Percentiles rank a stretch among this genome's conserved stretches.
Evolutionary conservation across 92 coral and sea anemone genomes (phyloP).

Genomic region (Pocillopora meandrina): DNA sequence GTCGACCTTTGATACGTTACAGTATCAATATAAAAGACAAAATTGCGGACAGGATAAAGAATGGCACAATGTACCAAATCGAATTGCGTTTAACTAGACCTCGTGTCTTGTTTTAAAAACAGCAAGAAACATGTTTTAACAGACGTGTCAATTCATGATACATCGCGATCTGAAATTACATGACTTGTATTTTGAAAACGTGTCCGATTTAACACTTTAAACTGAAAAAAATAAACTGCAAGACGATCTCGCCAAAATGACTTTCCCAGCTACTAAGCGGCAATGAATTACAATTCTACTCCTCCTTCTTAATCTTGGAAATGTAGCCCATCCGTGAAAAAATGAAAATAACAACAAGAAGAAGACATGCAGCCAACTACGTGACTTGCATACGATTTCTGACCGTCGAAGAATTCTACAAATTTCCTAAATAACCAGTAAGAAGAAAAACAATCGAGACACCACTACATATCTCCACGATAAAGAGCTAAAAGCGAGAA

Average conservation of each 20-base stretch:
- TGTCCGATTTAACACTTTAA: neutral
- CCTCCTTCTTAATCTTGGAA: neutral
- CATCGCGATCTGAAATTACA: neutral
- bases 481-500: neutral
- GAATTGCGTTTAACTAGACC: too few species aligned
- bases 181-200: neutral
- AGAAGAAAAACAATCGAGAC: conserved; percentile 1
- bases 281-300: neutral
- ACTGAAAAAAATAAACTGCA: neutral
- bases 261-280: neutral
- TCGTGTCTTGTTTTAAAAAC: too few species aligned
- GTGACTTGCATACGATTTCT: neutral
- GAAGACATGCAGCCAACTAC: neutral
- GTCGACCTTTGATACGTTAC: neutral
- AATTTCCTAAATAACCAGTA: neutral
- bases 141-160: neutral
- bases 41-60: neutral
- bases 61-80: too few species aligned
- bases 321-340: neutral
- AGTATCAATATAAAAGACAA: neutral
- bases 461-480: neutral
- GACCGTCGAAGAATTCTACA: conserved; percentile 4
- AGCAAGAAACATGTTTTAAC: too few species aligned
- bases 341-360: neutral
- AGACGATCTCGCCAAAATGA: neutral